phyloP scores from a whole-genome alignment of 2,797 vertebrate genomes.

The Meriones psammophilus region DNA sequence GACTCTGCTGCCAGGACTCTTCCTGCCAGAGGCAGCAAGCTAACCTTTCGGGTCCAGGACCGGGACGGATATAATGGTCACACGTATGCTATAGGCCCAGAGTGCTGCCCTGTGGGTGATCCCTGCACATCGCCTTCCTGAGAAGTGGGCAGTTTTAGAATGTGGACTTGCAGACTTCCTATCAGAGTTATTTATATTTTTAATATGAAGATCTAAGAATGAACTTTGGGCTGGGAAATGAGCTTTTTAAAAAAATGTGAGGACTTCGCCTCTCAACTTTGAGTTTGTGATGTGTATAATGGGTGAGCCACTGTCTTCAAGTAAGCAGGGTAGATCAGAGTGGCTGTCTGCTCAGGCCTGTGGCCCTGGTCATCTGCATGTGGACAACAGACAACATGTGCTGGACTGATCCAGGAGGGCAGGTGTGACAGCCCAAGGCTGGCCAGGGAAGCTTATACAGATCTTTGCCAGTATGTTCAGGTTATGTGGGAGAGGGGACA shows the following conservation, averaged over 20 bases:
- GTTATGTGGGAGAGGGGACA: neutral
- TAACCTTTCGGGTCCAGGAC: neutral
- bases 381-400: neutral
- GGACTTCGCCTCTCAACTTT: neutral
- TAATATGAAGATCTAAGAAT: neutral
- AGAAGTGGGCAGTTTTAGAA: neutral
- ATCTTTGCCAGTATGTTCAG: neutral
- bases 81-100: rapidly evolving
- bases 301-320: neutral
- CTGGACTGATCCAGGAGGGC: neutral
- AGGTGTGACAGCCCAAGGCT: neutral
- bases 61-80: neutral
- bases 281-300: neutral
- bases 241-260: neutral
- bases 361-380: neutral
- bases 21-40: neutral
- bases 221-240: neutral
- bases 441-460: neutral
- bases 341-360: neutral
- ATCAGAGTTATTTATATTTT: constrained; percentile 58
- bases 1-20: rapidly evolving
- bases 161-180: neutral
- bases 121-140: rapidly evolving
- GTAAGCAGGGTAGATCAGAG: neutral
- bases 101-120: rapidly evolving